Conservation (phyloP, 2,113 vertebrate genomes). For the Calidris pugnax region DNA sequence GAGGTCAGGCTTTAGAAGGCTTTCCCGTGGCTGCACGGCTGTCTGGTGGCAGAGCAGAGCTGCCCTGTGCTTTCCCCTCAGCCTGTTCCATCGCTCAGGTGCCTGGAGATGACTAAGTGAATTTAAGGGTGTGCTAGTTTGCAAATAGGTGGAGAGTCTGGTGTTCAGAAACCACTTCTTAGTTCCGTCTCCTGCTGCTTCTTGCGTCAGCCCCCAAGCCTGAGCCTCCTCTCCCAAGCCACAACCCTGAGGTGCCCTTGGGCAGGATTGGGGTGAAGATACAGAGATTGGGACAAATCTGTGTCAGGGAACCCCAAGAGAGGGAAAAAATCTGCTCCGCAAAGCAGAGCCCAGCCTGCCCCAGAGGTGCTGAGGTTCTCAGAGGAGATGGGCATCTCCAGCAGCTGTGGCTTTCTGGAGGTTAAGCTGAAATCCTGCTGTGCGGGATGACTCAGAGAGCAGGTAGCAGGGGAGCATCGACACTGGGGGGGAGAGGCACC, state of each 20-base stretch:
- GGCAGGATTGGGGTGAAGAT: background rate
- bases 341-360: background rate
- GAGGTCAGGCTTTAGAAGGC: background rate
- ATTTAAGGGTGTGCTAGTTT: background rate
- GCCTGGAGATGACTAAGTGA: background rate
- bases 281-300: background rate
- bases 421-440: background rate
- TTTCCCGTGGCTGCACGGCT: accelerated
- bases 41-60: background rate
- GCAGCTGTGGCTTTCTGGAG: background rate
- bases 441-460: background rate
- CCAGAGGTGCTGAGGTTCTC: background rate
- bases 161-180: background rate
- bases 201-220: background rate
- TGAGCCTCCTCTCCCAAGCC: background rate
- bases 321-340: background rate
- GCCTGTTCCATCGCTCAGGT: background rate
- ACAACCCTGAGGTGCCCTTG: background rate
- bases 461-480: background rate
- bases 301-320: background rate
- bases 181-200: background rate
- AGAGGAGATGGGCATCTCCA: background rate
- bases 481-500: background rate
- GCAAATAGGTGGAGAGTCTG: background rate
- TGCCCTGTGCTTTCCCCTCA: background rate